Percentiles rank a stretch among this genome's conserved stretches.
phyloP scores from a whole-genome alignment of 2,797 vertebrate species.

The Ctenopoma kingsleyae region DNA sequence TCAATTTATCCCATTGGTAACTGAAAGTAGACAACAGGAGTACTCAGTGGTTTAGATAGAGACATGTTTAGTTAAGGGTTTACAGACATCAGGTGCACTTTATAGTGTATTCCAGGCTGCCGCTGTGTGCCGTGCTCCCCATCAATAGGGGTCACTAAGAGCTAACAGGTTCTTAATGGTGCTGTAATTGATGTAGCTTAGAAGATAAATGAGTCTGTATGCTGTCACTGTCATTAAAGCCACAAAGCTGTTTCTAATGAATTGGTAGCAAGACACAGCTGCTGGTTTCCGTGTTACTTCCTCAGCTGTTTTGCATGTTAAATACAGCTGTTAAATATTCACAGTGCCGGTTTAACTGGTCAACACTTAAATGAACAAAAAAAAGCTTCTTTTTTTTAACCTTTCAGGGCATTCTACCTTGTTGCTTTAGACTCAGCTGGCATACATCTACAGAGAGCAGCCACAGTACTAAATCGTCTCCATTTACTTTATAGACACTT shows the following conservation, averaged over 20 bases:
- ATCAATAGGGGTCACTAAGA: slow-evolving; percentile 3
- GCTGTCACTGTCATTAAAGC: slow-evolving; percentile 19
- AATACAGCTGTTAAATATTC: no score
- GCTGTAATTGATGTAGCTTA: neutral
- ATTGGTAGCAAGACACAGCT: no score
- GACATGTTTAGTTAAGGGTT: neutral
- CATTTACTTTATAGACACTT: no score
- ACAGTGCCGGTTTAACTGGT: no score
- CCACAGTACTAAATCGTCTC: no score
- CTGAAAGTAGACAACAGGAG: neutral
- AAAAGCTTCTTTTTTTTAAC: no score
- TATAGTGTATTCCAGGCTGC: neutral
- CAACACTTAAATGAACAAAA: no score
- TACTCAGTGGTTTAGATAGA: neutral
- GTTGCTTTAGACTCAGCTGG: no score
- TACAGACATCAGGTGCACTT: neutral
- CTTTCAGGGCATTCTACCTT: no score
- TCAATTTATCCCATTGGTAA: neutral
- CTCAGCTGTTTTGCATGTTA: no score
- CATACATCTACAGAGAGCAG: no score
- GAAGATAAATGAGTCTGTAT: slow-evolving; percentile 30
- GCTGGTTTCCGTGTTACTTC: no score
- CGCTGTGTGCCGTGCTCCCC: neutral
- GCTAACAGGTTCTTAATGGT: neutral
- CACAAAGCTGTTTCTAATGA: slow-evolving; percentile 3